phyloP scores from a whole-genome alignment of 2,113 vertebrate genomes.

The Thunnus thynnus region DNA sequence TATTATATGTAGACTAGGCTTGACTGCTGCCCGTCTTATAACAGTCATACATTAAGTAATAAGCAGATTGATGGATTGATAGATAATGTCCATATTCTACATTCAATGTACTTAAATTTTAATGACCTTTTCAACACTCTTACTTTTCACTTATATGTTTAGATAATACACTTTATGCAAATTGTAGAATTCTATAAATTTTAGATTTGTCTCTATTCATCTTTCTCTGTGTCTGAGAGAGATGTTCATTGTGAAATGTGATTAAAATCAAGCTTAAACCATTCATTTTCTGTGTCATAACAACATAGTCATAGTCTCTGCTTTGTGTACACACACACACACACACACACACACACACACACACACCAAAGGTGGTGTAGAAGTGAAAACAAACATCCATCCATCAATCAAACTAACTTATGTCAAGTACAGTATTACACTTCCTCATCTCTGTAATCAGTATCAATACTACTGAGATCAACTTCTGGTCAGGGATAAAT shows the following conservation, averaged over 20 bases:
- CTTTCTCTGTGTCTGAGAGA: slow-evolving; percentile 83
- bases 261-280: slow-evolving; percentile 87
- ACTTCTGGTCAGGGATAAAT: slow-evolving; percentile 57
- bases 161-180: slow-evolving; percentile 97
- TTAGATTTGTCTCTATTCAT: slow-evolving; percentile 96
- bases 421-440: slow-evolving; percentile 53
- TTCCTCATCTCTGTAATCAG: slow-evolving; percentile 68
- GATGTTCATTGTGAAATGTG: slow-evolving; percentile 85
- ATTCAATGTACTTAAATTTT: slow-evolving; percentile 91
- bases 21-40: slow-evolving; percentile 88
- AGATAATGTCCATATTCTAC: slow-evolving; percentile 86
- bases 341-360: background rate
- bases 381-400: slow-evolving; percentile 40
- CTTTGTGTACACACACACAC: background rate
- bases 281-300: slow-evolving; percentile 77
- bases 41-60: slow-evolving; percentile 94
- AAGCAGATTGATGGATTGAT: slow-evolving; percentile 91
- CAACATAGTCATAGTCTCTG: slow-evolving; percentile 18
- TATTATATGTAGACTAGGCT: slow-evolving; percentile 87
- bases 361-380: slow-evolving; percentile 8
- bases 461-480: slow-evolving; percentile 63
- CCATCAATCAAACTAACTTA: slow-evolving; percentile 51
- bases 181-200: slow-evolving; percentile 96
- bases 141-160: slow-evolving; percentile 91
- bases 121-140: slow-evolving; percentile 89